Percentiles rank a stretch among this genome's conserved stretches.
phyloP scores from a whole-genome alignment of 2,888 invertebrate genomes.

The Sinohyriopsis cumingii region DNA sequence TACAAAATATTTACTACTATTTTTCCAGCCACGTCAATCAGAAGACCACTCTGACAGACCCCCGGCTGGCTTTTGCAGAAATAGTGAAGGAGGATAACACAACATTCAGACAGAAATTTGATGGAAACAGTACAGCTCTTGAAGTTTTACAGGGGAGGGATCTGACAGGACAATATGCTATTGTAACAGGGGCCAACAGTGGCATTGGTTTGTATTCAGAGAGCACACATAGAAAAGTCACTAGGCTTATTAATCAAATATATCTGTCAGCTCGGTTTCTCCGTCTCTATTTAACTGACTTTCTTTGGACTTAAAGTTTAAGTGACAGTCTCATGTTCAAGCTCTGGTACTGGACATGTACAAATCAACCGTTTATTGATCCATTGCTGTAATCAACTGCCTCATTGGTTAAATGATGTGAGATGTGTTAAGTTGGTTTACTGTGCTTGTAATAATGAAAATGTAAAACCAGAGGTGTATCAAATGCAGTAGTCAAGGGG shows the following conservation, averaged over 20 bases:
- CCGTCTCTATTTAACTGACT: too few species aligned
- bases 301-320: too few species aligned
- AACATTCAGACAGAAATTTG: slow-evolving; percentile 78
- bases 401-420: too few species aligned
- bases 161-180: slow-evolving; percentile 85
- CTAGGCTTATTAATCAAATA: not conserved
- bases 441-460: too few species aligned
- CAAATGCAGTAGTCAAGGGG: too few species aligned
- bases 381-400: too few species aligned
- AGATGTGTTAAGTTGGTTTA: too few species aligned
- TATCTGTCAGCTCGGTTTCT: too few species aligned
- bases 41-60: slow-evolving; percentile 89
- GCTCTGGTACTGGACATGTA: too few species aligned
- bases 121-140: slow-evolving; percentile 87
- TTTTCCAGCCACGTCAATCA: slow-evolving; percentile 79
- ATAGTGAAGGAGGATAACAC: slow-evolving; percentile 40
- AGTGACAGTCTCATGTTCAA: too few species aligned
- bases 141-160: slow-evolving; percentile 91
- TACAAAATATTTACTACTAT: not conserved
- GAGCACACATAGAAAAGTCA: not conserved
- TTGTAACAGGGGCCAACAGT: slow-evolving; percentile 92
- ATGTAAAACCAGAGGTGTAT: too few species aligned
- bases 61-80: slow-evolving; percentile 89
- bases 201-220: slow-evolving; percentile 82
- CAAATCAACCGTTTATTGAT: too few species aligned